phyloP scores from a whole-genome alignment of 1,140 invertebrate species.

The Drosophila persimilis region DNA sequence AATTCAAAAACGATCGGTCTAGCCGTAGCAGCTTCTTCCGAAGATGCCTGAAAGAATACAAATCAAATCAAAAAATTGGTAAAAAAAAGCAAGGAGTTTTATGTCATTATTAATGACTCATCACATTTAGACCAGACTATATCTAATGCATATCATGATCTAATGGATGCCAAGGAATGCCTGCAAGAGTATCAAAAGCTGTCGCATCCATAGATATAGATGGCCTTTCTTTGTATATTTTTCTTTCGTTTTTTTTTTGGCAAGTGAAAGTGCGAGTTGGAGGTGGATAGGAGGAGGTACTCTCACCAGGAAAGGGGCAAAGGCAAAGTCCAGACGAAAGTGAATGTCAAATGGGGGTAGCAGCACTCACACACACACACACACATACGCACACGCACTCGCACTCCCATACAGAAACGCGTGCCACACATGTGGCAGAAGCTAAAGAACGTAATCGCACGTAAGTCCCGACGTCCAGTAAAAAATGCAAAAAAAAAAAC shows the following conservation, averaged over 20 bases:
- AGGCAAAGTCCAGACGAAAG: constrained; percentile 65
- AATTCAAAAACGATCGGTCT: too few relatives aligned
- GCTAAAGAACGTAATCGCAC: constrained; percentile 76
- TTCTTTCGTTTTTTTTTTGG: constrained; percentile 37
- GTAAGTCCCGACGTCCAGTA: constrained; percentile 77
- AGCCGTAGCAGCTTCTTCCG: too few relatives aligned
- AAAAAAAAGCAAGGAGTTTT: too few relatives aligned
- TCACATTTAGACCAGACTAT: neutral
- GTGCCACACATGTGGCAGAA: constrained; percentile 49
- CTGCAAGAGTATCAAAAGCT: too few relatives aligned
- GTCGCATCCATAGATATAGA: too few relatives aligned
- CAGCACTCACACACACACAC: constrained; percentile 27
- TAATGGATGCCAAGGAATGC: too few relatives aligned
- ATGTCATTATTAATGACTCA: neutral
- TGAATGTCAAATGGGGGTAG: constrained; percentile 74
- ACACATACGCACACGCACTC: constrained; percentile 15
- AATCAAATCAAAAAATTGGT: too few relatives aligned
- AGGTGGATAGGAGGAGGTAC: too few relatives aligned
- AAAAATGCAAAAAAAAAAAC: constrained; percentile 69
- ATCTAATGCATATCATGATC: too few relatives aligned
- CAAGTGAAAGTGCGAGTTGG: constrained; percentile 29
- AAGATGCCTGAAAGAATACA: too few relatives aligned
- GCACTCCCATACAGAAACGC: constrained; percentile 15
- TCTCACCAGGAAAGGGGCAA: constrained; percentile 28
- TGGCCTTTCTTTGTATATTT: neutral